phyloP scores from a whole-genome alignment of 2,888 invertebrate species.

The Drosophila mimetica region DNA sequence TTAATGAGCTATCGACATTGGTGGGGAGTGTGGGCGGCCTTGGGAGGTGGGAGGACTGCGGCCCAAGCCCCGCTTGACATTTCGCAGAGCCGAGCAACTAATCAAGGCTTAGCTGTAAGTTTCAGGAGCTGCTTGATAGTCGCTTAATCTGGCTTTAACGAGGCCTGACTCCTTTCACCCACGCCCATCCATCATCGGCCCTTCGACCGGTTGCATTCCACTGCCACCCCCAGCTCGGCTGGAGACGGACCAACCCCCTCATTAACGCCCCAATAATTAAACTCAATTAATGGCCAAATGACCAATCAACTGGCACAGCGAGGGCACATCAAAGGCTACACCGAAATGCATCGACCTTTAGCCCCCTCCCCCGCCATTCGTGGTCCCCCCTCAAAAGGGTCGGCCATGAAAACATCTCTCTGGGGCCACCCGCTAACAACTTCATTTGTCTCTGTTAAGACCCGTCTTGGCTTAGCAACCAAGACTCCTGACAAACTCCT shows the following conservation, averaged over 20 bases:
- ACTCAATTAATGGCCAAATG: constrained; percentile 68
- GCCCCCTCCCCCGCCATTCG: background rate
- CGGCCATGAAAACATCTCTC: constrained; percentile 10
- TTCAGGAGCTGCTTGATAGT: constrained; percentile 19
- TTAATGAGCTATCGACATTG: constrained; percentile 65
- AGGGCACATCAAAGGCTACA: constrained; percentile 53
- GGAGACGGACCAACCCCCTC: constrained; percentile 19
- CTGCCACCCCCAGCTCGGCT: constrained; percentile 13
- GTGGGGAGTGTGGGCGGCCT: constrained; percentile 17
- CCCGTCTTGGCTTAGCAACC: constrained; percentile 40
- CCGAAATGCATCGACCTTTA: constrained; percentile 24
- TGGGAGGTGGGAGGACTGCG: background rate
- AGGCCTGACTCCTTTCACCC: constrained; percentile 16
- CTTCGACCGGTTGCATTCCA: constrained; percentile 3
- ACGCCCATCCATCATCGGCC: constrained; percentile 14
- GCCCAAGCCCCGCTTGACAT: background rate
- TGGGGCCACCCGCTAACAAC: constrained; percentile 59
- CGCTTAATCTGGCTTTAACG: constrained; percentile 33
- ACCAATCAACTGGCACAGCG: constrained; percentile 61
- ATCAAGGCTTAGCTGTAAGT: constrained; percentile 27
- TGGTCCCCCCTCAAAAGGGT: background rate
- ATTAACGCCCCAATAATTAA: constrained; percentile 69
- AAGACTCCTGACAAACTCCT: constrained; percentile 53
- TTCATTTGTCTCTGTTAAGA: constrained; percentile 77
- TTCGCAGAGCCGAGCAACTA: constrained; percentile 11